A percentile compares a stretch with the other conserved stretches of the same genome.
Evolutionary conservation across 2,113 vertebrate genomes (phyloP).

Genomic region (Myiagra hebetior): DNA sequence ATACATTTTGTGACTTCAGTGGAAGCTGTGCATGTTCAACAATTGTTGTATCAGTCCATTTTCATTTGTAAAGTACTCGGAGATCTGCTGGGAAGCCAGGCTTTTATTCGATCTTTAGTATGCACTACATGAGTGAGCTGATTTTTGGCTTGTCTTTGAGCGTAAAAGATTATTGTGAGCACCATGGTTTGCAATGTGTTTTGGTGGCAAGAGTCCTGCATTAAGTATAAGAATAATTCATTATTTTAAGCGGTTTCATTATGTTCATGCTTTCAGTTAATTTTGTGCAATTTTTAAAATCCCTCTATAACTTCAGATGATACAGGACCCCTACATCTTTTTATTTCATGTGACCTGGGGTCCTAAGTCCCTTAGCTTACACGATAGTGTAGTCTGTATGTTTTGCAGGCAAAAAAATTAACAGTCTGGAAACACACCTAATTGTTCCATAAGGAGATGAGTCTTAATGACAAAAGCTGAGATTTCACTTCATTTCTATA

Average conservation of each 20-base stretch:
- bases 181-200: neutral
- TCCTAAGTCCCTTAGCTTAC: neutral
- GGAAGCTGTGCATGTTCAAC: conserved; percentile 18
- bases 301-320: neutral
- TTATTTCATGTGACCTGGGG: neutral
- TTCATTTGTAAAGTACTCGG: neutral
- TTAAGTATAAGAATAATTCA: neutral
- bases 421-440: neutral
- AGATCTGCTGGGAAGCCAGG: neutral
- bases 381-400: fast-evolving
- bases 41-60: neutral
- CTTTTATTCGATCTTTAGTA: neutral
- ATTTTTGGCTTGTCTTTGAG: neutral
- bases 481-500: neutral
- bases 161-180: conserved; percentile 1
- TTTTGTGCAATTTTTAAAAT: neutral
- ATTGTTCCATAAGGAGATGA: neutral
- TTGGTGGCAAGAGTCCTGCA: neutral
- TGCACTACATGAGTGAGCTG: neutral
- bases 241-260: neutral
- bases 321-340: neutral
- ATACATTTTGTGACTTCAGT: conserved; percentile 8
- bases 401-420: neutral
- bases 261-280: neutral
- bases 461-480: neutral